Evolutionary conservation across 2,888 invertebrate genomes (phyloP), one percentile per base, ranked within the genome.

Genomic region (Leucophenga maculata): DNA sequence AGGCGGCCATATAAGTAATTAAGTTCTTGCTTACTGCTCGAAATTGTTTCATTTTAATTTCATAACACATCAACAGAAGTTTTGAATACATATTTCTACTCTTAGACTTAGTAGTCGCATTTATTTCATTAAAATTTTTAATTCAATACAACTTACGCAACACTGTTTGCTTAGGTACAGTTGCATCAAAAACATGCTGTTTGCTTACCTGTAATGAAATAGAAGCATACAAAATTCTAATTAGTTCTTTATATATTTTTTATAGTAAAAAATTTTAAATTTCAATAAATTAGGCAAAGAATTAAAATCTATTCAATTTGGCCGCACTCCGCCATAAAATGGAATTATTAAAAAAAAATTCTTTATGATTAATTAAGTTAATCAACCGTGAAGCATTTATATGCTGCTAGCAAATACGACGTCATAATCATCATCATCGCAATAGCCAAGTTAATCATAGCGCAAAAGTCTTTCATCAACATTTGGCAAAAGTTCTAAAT

Each of bases 151-250:
- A 39, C 39, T 39, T 39, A 39, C 39, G 39, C 11, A 39, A 11
- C 39, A 39, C 8, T 39, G 11, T 39, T 39, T 39, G 39, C 39
- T 39, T 11, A 8, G 39, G 48, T 64, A 64, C n/a, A 64, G 60
- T 64, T 48, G n/a, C 46, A 22, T 18, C 62, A 32, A 64, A 64
- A 39, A 60, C 26, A 60, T 60, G 11, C 13, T n/a, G 18, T 74
- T 69, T 69, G 79, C 80, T 81, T 75, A 81, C 80, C 80, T 81
- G 83, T 48, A 84, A 84, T 67, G 76, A 80, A 74, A 75, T 65
- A 44, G 73, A 74, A 70, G n/a, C n/a, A 82, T 77, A 74, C 44
- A 54, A 44, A 70, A 76, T 84, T 60, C 14, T 11, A 20, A 48
- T 62, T 22, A 62, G 46, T 62, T 39, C 3, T 32, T 22, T 57